Base-by-base conservation (phyloP, 1,140 invertebrate species). In the Zaprionus lachaisei region DNA sequence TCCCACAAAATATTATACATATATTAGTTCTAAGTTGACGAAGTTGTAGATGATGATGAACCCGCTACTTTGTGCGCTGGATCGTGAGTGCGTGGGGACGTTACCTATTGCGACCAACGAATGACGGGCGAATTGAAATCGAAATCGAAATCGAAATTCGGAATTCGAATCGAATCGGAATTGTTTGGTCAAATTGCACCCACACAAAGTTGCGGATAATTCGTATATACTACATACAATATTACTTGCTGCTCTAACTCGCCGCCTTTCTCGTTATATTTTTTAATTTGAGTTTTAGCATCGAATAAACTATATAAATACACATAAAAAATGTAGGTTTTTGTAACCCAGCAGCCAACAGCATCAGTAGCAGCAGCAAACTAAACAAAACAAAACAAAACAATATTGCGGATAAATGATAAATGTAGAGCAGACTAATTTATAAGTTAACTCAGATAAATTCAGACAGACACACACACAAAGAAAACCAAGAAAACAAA, bases 271-370 rank as follows among this genome's bases (percentile, higher is more conserved):
- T 79, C 84, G 65, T 84, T 89, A 78, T 79, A 81, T 80, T 76
- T 87, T 87, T 83, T 72, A 83, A 77, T 78, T 80, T 80, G 68
- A 76, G 54, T 80, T 77, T 79, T 80, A 80, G 71, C 81, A 87
- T 89, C 85, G 79, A 87, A 87, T 87, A 87, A 87, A 87, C 65
- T 82, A 77, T 84, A 84, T 77, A 80, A 78, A 73, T 89, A 83
- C 69, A 81, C 79, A 70, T 68, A 66, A 60, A 72, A 64, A 57
- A 62, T 41, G 65, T 81, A 73, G 65, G 75, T 72, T 79, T 65
- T 83, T 78, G 57, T 75, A 70, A 56, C 54, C 55, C 47, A 51
- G 47, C 20, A 24, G 47, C 44, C 4, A 22, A 12, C 47, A 49
- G 28, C 7, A 31, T 2, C 38, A 15, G 2, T 4, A 41, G 14